Evolutionary conservation across 2,797 vertebrate species (phyloP).

Genomic region (Salarias fasciatus): DNA sequence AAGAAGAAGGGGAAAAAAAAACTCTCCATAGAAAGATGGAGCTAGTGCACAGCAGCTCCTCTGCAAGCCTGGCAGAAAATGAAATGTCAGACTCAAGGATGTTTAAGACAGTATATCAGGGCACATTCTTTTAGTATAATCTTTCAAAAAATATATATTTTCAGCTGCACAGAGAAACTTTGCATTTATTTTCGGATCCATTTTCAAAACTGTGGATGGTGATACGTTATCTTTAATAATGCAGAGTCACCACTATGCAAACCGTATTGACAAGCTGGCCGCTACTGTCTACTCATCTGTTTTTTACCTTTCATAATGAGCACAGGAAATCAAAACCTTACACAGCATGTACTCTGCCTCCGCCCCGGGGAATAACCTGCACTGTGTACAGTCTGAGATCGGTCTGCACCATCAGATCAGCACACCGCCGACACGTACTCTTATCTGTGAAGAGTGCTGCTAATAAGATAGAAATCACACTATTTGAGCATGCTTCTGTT

Average conservation of each 20-base stretch:
- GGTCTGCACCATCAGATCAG: constrained; percentile 35
- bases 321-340: constrained; percentile 65
- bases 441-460: constrained; percentile 17
- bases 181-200: not conserved
- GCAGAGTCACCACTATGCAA: constrained; percentile 54
- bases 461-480: constrained; percentile 30
- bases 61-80: constrained; percentile 16
- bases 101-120: not conserved
- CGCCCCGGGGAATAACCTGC: constrained; percentile 37
- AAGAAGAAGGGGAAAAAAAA: constrained; percentile 20
- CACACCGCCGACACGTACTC: constrained; percentile 17
- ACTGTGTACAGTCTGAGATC: constrained; percentile 20
- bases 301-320: constrained; percentile 71
- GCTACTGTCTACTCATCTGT: constrained; percentile 62
- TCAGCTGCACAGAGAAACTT: too few relatives aligned
- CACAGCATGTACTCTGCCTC: constrained; percentile 38
- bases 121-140: not conserved
- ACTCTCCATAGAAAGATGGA: constrained; percentile 31
- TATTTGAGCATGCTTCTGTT: constrained; percentile 26
- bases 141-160: constrained; percentile 12
- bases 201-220: not conserved
- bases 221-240: constrained; percentile 38
- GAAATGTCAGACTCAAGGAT: constrained; percentile 8
- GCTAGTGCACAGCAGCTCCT: constrained; percentile 48
- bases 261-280: constrained; percentile 52